A percentile compares a stretch with the other conserved stretches of the same genome.
These are phyloP conservation scores for Todus mexicanus DNA, from an alignment of 2,797 vertebrate species.

Conservation along the genomic window DNA sequence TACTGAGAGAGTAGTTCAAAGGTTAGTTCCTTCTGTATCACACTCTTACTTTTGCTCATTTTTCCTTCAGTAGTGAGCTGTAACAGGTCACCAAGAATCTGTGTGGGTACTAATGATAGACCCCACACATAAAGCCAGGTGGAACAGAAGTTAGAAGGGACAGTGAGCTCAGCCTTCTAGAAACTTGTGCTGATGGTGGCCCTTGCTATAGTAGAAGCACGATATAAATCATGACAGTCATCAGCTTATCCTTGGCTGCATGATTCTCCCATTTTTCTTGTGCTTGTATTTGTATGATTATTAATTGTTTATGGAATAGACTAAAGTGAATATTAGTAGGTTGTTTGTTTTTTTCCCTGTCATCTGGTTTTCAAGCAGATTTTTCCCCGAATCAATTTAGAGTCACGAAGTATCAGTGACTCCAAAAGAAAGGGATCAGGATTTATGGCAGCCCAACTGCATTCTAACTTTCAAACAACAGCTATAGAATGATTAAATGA, in stretches of 20 bases:
- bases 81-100: neutral
- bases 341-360: neutral
- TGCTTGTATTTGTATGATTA: neutral
- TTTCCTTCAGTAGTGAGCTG: neutral
- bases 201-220: neutral
- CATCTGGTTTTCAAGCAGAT: neutral
- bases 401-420: neutral
- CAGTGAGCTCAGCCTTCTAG: neutral
- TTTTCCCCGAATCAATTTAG: neutral
- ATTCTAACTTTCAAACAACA: neutral
- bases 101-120: neutral
- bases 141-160: neutral
- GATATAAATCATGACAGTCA: neutral
- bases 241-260: neutral
- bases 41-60: neutral
- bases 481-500: slow-evolving; percentile 3
- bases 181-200: neutral
- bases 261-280: neutral
- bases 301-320: neutral
- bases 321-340: neutral
- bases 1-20: neutral
- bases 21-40: neutral
- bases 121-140: neutral
- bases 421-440: neutral
- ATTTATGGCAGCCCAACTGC: neutral